Evolutionary conservation across 1,140 invertebrate species (phyloP).

Genomic region (Dysdera silvatica): DNA sequence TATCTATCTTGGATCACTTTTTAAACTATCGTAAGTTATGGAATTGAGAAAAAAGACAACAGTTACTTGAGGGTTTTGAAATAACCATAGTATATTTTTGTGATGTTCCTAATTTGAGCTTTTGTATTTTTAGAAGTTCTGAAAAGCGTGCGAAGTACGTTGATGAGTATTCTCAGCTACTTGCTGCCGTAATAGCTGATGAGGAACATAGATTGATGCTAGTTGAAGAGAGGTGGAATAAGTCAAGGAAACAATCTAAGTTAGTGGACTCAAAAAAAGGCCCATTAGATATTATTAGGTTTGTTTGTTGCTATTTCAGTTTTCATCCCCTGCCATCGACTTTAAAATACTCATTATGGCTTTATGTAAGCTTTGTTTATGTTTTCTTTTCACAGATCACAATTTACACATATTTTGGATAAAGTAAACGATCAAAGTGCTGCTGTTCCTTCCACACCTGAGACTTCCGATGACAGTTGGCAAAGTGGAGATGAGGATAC

Average conservation of each 20-base stretch:
- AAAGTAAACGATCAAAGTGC: slow-evolving; percentile 22
- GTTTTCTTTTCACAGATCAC: slow-evolving; percentile 11
- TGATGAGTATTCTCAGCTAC: slow-evolving; percentile 24
- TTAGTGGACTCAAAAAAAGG: slow-evolving; percentile 10
- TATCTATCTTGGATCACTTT: no score
- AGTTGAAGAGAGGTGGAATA: slow-evolving; percentile 27
- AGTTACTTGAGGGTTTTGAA: no score
- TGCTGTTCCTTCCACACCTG: slow-evolving; percentile 17
- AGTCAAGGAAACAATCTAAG: slow-evolving; percentile 18
- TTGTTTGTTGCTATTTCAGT: not conserved
- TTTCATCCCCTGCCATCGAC: not conserved
- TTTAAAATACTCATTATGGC: not conserved
- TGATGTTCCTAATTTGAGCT: no score
- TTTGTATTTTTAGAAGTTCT: no score
- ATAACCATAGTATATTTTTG: no score
- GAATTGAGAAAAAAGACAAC: no score
- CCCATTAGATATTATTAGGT: slow-evolving; percentile 26
- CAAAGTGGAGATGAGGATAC: slow-evolving; percentile 16
- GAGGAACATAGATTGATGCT: slow-evolving; percentile 21
- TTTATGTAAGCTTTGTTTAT: not conserved
- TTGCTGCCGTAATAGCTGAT: slow-evolving; percentile 21
- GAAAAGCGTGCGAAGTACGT: slow-evolving; percentile 1
- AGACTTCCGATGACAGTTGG: slow-evolving; percentile 19
- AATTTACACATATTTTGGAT: slow-evolving; percentile 17
- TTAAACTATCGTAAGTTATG: no score